Conservation (phyloP, 2,797 vertebrate species). For the Cuniculus paca region DNA sequence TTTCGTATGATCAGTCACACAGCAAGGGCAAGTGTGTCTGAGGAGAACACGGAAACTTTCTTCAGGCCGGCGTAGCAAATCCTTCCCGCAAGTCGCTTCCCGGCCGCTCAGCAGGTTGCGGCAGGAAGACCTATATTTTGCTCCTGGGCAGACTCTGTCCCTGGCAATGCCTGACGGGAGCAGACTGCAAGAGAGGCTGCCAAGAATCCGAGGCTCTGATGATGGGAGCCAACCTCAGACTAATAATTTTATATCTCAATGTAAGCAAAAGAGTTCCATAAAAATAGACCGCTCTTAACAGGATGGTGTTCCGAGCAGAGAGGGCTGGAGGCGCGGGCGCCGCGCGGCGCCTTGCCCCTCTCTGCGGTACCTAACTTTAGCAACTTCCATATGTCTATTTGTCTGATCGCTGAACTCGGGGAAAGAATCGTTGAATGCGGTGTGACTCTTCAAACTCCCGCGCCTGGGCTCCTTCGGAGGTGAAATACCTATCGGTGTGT, state of each 20-base stretch:
- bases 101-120: slow-evolving; percentile 86
- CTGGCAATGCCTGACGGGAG: slow-evolving; percentile 90
- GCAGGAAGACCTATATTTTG: slow-evolving; percentile 90
- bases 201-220: slow-evolving; percentile 91
- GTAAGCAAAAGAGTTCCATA: slow-evolving; percentile 91
- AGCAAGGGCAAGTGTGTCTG: slow-evolving; percentile 86
- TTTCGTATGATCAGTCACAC: slow-evolving; percentile 87
- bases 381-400: slow-evolving; percentile 91
- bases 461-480: slow-evolving; percentile 69
- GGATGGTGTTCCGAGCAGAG: slow-evolving; percentile 89
- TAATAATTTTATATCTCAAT: slow-evolving; percentile 93
- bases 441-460: slow-evolving; percentile 80
- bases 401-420: slow-evolving; percentile 89
- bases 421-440: slow-evolving; percentile 84
- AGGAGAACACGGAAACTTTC: slow-evolving; percentile 86
- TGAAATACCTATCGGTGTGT: slow-evolving; percentile 80
- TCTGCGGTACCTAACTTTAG: slow-evolving; percentile 90
- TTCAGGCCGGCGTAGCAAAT: slow-evolving; percentile 86
- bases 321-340: slow-evolving; percentile 87
- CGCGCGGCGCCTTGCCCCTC: slow-evolving; percentile 88
- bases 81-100: slow-evolving; percentile 81
- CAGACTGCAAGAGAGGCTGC: slow-evolving; percentile 90
- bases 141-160: slow-evolving; percentile 89
- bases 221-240: slow-evolving; percentile 91
- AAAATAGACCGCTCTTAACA: slow-evolving; percentile 92